Percentiles rank a stretch among this genome's conserved stretches.
Evolutionary conservation across 2,797 vertebrate species (phyloP).

Genomic region (Tokudaia tokunoshimensis): DNA sequence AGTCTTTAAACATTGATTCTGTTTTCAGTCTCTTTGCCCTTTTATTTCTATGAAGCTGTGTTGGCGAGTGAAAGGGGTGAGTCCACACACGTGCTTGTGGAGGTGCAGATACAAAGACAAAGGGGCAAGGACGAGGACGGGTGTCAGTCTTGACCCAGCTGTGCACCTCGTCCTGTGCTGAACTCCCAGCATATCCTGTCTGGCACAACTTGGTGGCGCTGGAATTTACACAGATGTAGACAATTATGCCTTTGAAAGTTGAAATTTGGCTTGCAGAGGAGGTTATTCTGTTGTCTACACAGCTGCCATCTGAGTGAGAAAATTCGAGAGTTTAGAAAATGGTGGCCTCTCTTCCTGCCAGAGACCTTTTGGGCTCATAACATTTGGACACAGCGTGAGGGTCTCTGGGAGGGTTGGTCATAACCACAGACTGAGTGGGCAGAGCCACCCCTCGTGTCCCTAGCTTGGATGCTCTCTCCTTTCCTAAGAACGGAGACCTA

Average conservation of each 20-base stretch:
- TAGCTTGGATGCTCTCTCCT: neutral
- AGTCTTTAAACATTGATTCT: neutral
- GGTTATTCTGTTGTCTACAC: constrained; percentile 66
- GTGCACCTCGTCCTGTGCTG: neutral
- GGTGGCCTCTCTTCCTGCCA: constrained; percentile 7
- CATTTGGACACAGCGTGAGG: neutral
- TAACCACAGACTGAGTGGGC: neutral
- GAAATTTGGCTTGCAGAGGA: constrained; percentile 63
- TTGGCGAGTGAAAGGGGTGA: neutral
- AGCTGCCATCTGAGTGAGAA: constrained; percentile 67
- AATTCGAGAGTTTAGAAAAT: constrained; percentile 26
- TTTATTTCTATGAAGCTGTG: neutral
- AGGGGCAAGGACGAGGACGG: neutral
- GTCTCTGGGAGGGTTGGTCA: neutral
- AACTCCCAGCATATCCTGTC: constrained; percentile 5
- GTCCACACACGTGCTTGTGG: accelerated
- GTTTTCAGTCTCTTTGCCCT: neutral
- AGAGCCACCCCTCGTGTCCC: neutral
- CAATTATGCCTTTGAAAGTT: constrained; percentile 59
- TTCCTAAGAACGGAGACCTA: constrained; percentile 16
- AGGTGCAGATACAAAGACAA: neutral
- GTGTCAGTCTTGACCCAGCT: neutral
- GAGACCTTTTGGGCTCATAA: neutral
- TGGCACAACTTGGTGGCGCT: neutral
- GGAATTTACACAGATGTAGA: constrained; percentile 77